Conservation (phyloP, 2,113 vertebrate genomes). For the Gymnorhina tibicen region DNA sequence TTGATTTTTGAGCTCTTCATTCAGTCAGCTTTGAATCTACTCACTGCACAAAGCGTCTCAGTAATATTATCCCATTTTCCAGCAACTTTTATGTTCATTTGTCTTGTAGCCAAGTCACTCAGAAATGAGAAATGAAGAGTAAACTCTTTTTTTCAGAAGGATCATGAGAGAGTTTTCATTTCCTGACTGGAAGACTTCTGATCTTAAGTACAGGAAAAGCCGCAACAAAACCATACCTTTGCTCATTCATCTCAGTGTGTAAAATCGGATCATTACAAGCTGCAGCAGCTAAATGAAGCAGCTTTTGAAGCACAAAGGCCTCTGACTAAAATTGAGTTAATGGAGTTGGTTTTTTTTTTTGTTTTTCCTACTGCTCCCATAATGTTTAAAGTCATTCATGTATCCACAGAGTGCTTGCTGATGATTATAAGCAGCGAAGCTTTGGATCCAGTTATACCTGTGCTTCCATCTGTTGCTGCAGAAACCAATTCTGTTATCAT, state of each 20-base stretch:
- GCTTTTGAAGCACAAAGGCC: conserved; percentile 12
- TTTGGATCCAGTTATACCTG: conserved; percentile 24
- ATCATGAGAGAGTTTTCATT: neutral
- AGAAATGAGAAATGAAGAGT: neutral
- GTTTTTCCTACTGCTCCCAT: neutral
- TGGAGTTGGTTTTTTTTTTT: neutral
- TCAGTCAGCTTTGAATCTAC: neutral
- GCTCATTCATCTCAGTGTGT: neutral
- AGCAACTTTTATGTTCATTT: neutral
- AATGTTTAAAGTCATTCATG: neutral
- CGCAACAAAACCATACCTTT: neutral
- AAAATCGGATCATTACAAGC: conserved; percentile 1
- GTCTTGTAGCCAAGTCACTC: neutral
- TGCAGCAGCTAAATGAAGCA: neutral
- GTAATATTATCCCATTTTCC: neutral
- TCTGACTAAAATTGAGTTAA: conserved; percentile 15
- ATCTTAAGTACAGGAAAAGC: neutral
- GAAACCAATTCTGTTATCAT: conserved; percentile 3
- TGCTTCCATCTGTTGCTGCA: conserved; percentile 39
- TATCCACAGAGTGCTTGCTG: neutral
- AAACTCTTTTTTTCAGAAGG: neutral
- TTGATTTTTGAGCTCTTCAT: neutral
- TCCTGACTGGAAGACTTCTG: neutral
- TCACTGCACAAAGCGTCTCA: neutral
- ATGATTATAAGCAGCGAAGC: conserved; percentile 21